These are phyloP conservation scores for Conus canariensis DNA, from an alignment of 2,888 invertebrate species.

Conservation along the genomic window DNA sequence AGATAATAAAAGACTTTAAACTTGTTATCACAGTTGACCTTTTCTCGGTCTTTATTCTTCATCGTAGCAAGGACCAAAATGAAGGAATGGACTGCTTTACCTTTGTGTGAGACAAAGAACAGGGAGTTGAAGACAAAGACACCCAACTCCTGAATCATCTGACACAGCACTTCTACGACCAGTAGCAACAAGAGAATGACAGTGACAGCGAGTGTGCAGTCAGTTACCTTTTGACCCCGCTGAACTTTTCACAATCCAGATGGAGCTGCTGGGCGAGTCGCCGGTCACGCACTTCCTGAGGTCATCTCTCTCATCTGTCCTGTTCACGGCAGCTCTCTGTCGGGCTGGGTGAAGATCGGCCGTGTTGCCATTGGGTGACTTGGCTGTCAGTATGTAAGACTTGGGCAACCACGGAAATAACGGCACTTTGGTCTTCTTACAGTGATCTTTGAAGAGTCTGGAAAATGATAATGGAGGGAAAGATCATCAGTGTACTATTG, in stretches of 20 bases:
- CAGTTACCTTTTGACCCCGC: constrained; percentile 64
- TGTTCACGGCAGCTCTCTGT: neutral
- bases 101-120: no score
- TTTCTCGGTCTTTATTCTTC: no score
- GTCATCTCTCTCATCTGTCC: constrained; percentile 60
- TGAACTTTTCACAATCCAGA: constrained; percentile 67
- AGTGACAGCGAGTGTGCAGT: no score
- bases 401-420: constrained; percentile 59
- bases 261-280: constrained; percentile 40
- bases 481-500: no score
- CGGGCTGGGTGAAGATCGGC: constrained; percentile 43
- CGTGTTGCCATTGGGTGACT: constrained; percentile 40
- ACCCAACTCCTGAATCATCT: no score
- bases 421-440: constrained; percentile 18
- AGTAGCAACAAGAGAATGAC: no score
- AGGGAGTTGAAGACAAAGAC: no score
- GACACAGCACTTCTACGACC: no score
- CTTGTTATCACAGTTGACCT: no score
- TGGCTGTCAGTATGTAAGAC: constrained; percentile 60
- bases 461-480: neutral
- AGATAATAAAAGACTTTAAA: no score
- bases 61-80: no score
- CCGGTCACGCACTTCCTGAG: constrained; percentile 48
- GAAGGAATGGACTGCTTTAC: no score
- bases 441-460: constrained; percentile 51